A percentile compares a stretch with the other conserved stretches of the same genome.
These are phyloP conservation scores for Neomorphus geoffroyi DNA, from an alignment of 2,797 vertebrate species.

Conservation along the genomic window DNA sequence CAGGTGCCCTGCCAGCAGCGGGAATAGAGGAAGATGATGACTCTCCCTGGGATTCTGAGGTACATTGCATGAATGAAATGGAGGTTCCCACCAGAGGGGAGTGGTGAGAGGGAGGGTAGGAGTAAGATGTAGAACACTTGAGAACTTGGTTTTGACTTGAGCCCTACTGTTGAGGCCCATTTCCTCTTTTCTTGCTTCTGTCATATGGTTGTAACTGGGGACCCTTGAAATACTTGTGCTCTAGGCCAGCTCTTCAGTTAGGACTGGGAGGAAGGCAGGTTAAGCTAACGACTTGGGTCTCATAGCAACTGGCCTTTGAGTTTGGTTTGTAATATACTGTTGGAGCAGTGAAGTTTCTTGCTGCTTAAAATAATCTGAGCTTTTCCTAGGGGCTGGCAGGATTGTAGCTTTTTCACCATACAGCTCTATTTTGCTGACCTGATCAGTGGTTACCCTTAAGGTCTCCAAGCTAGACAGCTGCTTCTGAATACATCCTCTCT, in stretches of 20 bases:
- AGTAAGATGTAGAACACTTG: background rate
- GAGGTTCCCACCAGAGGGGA: background rate
- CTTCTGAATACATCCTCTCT: background rate
- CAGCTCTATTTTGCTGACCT: background rate
- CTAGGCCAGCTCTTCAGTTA: background rate
- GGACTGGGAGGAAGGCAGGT: background rate
- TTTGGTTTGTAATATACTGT: background rate
- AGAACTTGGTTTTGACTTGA: background rate
- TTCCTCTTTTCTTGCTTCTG: background rate
- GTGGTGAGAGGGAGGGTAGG: background rate
- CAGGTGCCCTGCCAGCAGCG: conserved; percentile 82
- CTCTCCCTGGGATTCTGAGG: conserved; percentile 92
- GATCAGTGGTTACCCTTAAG: background rate
- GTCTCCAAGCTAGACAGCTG: background rate
- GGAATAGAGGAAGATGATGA: conserved; percentile 79
- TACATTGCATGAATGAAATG: conserved; percentile 34
- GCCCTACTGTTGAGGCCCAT: background rate
- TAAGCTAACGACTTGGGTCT: background rate
- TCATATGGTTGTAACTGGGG: fast-evolving
- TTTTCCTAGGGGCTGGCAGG: background rate
- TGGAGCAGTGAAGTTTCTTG: background rate
- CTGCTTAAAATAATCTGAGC: background rate
- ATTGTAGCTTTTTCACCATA: background rate
- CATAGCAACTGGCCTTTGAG: background rate
- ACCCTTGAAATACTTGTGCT: background rate